Evolutionary conservation across 2,113 vertebrate genomes (phyloP).

Genomic region (Halcyon malimbica): DNA sequence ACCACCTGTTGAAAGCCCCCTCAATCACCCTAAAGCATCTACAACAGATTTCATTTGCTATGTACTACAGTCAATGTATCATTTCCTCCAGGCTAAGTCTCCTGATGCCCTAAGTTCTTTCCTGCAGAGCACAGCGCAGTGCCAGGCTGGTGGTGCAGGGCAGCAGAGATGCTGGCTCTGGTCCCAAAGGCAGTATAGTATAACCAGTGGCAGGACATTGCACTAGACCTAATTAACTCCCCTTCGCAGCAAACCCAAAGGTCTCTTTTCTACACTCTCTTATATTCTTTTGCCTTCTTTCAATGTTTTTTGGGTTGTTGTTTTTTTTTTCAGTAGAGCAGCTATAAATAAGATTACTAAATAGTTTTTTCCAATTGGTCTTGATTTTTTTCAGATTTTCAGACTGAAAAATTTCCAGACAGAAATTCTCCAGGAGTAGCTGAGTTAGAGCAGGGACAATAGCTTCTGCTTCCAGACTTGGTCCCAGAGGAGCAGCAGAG

Average conservation of each 20-base stretch:
- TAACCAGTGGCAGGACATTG: neutral
- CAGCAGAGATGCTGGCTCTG: neutral
- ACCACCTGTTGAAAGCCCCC: neutral
- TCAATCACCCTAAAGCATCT: neutral
- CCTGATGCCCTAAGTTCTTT: neutral
- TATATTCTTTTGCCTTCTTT: neutral
- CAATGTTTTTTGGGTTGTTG: neutral
- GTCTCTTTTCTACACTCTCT: neutral
- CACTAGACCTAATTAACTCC: neutral
- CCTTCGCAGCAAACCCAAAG: neutral
- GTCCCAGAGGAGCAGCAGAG: neutral
- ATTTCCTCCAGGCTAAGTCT: neutral
- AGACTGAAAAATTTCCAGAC: neutral
- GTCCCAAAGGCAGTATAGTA: neutral
- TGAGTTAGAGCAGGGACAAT: neutral
- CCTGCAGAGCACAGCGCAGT: neutral
- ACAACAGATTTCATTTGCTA: neutral
- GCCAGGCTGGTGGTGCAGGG: neutral
- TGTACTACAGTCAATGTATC: rapidly evolving
- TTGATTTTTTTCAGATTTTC: neutral
- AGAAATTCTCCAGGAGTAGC: neutral
- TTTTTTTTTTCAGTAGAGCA: neutral
- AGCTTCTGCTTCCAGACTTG: neutral
- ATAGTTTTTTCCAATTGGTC: neutral
- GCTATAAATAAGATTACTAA: neutral